These are phyloP conservation scores for Smittia sp. DNA, from an alignment of 2,888 invertebrate genomes.

Conservation along the genomic window DNA sequence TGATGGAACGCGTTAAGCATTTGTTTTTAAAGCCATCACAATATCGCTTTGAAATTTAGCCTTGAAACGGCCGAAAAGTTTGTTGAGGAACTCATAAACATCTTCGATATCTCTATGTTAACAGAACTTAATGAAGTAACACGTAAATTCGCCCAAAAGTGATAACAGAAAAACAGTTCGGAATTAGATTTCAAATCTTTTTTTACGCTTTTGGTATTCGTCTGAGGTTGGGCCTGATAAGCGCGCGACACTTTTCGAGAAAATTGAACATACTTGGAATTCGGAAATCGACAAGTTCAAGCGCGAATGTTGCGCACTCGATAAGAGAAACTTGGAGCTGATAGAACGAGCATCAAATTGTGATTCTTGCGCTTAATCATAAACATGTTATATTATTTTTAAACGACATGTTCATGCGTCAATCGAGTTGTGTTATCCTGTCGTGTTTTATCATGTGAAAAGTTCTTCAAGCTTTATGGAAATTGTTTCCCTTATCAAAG, in stretches of 20 bases:
- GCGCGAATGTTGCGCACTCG: no score
- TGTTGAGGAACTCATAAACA: slow-evolving; percentile 8
- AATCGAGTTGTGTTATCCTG: no score
- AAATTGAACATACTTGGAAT: not conserved
- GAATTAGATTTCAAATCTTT: not conserved
- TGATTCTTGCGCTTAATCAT: no score
- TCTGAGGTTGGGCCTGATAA: not conserved
- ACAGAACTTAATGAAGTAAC: not conserved
- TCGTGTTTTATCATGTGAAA: no score
- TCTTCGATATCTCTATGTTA: slow-evolving; percentile 11
- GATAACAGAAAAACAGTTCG: not conserved
- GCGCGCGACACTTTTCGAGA: not conserved
- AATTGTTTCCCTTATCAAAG: not conserved
- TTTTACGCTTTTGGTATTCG: not conserved
- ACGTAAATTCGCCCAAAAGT: not conserved
- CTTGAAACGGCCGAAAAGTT: not conserved
- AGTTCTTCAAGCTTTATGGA: not conserved
- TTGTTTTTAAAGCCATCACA: not conserved
- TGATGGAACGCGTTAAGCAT: no score
- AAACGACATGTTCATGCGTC: no score
- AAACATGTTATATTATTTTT: no score
- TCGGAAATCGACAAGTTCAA: no score
- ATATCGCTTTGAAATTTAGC: not conserved
- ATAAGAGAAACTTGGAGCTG: no score
- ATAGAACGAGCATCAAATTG: no score